Percentiles rank a stretch among this genome's conserved stretches.
Evolutionary conservation across 2,113 vertebrate species (phyloP).

Genomic region (Indicator indicator): DNA sequence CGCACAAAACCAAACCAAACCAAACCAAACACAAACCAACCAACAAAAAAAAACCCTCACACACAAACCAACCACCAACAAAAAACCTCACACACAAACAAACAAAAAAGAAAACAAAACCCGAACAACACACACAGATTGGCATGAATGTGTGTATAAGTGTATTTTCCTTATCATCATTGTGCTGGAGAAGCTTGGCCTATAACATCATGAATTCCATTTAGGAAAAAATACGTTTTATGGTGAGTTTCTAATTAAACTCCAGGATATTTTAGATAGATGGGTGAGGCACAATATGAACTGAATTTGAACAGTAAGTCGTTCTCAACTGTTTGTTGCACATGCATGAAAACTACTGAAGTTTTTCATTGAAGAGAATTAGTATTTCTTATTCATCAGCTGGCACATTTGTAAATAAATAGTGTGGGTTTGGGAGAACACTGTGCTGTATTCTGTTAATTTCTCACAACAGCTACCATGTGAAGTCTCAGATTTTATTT

Average conservation of each 20-base stretch:
- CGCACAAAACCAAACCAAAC: no score
- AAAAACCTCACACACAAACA: no score
- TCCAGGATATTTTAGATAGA: background rate
- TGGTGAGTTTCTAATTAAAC: background rate
- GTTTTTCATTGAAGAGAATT: background rate
- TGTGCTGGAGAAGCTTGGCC: background rate
- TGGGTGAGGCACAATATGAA: rapidly evolving
- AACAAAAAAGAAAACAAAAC: no score
- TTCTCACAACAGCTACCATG: rapidly evolving
- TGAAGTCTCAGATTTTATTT: background rate
- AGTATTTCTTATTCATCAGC: background rate
- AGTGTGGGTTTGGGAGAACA: background rate
- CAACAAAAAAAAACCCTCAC: no score
- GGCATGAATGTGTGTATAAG: rapidly evolving
- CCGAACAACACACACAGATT: no score
- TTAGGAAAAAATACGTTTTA: background rate
- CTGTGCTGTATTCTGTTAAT: background rate
- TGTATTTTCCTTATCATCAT: background rate
- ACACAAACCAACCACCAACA: no score
- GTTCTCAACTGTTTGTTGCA: background rate
- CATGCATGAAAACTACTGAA: background rate
- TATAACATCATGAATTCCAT: background rate
- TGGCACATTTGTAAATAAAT: background rate
- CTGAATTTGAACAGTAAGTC: background rate
- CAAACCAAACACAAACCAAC: no score